Conservation (phyloP, 2,113 vertebrate genomes). For the Isurus oxyrinchus region DNA sequence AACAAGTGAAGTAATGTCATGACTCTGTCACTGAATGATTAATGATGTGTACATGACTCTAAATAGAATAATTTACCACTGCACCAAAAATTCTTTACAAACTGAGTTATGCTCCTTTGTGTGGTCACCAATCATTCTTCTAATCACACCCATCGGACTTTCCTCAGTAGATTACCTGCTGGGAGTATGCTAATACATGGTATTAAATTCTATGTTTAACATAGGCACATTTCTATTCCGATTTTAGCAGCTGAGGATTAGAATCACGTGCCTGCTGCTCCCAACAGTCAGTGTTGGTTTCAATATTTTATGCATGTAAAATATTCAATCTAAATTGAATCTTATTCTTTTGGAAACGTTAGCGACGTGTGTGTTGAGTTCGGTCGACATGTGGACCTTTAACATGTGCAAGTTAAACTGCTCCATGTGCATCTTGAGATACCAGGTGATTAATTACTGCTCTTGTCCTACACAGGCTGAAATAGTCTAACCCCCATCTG, state of each 20-base stretch:
- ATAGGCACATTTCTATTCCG: background rate
- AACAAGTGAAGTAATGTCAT: background rate
- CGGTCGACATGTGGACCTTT: background rate
- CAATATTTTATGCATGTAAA: background rate
- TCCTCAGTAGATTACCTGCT: background rate
- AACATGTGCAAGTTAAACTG: conserved; percentile 2
- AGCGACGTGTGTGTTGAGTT: background rate
- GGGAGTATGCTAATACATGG: background rate
- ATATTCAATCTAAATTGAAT: conserved; percentile 21
- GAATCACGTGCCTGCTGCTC: background rate
- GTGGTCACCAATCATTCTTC: background rate
- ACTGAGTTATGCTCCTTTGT: background rate
- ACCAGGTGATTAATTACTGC: background rate
- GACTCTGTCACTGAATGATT: background rate
- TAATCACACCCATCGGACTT: background rate
- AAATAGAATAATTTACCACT: background rate
- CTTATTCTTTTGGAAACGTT: background rate
- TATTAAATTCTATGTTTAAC: background rate
- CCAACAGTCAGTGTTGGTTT: background rate
- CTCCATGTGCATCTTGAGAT: background rate
- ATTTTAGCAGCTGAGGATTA: background rate
- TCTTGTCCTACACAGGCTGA: background rate
- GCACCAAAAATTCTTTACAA: background rate
- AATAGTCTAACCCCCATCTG: background rate
- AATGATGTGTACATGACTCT: background rate